phyloP scores from a whole-genome alignment of 2,113 vertebrate species.

The Equus przewalskii region DNA sequence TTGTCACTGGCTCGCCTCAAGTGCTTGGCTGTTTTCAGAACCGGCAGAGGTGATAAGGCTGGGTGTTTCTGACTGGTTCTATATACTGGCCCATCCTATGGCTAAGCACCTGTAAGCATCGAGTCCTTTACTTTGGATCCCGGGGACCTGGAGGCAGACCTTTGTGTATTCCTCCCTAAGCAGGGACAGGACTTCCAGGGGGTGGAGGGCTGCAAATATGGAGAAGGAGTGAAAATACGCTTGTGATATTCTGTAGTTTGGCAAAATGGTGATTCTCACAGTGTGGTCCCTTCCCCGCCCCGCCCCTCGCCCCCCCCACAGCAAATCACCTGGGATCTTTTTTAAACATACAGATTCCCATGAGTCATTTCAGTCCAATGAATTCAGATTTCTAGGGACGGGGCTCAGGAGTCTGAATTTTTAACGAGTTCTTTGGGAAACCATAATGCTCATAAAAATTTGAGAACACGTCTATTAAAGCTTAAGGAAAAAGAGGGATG shows the following conservation, averaged over 20 bases:
- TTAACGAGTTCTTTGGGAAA: conserved; percentile 34
- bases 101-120: not conserved
- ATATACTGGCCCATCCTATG: not conserved
- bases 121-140: not conserved
- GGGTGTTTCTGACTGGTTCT: not conserved
- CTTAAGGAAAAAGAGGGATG: not conserved
- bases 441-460: not conserved
- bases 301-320: not conserved
- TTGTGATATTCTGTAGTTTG: not conserved
- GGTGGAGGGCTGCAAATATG: not conserved
- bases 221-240: not conserved
- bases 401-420: not conserved
- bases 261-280: not conserved
- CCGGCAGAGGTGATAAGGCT: not conserved
- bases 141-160: not conserved
- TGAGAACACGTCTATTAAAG: not conserved
- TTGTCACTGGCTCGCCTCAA: not conserved
- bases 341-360: not conserved
- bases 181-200: not conserved
- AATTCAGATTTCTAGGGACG: conserved; percentile 46
- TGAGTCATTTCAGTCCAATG: not conserved
- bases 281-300: not conserved
- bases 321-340: not conserved
- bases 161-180: not conserved
- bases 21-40: conserved; percentile 29